These are phyloP conservation scores for Passerina amoena DNA, from an alignment of 2,113 vertebrate genomes.

Conservation along the genomic window DNA sequence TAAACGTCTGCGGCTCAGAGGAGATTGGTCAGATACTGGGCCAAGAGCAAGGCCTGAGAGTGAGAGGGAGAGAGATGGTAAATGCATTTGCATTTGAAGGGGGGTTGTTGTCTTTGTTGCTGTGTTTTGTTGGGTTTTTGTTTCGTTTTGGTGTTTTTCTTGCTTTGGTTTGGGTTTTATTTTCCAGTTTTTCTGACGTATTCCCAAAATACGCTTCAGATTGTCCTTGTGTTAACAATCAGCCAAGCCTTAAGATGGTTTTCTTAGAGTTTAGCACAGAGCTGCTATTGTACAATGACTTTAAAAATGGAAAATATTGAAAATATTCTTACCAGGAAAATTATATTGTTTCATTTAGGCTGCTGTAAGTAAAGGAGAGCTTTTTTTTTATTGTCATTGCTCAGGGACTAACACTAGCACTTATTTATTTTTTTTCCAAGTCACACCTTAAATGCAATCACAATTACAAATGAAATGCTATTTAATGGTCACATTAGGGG, in stretches of 20 bases:
- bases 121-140: not conserved
- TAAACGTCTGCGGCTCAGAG: constrained; percentile 92
- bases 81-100: not conserved
- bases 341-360: not conserved
- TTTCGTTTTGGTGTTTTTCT: not conserved
- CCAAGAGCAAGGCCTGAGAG: constrained; percentile 96
- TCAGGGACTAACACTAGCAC: not conserved
- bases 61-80: constrained; percentile 95
- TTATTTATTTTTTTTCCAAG: not conserved
- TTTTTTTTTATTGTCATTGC: not conserved
- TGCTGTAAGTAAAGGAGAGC: not conserved
- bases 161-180: not conserved
- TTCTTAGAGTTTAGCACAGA: not conserved
- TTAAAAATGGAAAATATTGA: not conserved
- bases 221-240: not conserved
- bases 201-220: not conserved
- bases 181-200: not conserved
- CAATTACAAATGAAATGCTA: not conserved
- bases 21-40: constrained; percentile 98
- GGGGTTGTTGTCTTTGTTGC: not conserved
- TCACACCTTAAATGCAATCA: not conserved
- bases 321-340: not conserved
- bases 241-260: not conserved
- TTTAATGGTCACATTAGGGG: not conserved
- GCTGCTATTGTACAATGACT: not conserved